A percentile compares a stretch with the other conserved stretches of the same genome.
phyloP scores from a whole-genome alignment of 2,888 invertebrate genomes.

The Adelphocoris suturalis region DNA sequence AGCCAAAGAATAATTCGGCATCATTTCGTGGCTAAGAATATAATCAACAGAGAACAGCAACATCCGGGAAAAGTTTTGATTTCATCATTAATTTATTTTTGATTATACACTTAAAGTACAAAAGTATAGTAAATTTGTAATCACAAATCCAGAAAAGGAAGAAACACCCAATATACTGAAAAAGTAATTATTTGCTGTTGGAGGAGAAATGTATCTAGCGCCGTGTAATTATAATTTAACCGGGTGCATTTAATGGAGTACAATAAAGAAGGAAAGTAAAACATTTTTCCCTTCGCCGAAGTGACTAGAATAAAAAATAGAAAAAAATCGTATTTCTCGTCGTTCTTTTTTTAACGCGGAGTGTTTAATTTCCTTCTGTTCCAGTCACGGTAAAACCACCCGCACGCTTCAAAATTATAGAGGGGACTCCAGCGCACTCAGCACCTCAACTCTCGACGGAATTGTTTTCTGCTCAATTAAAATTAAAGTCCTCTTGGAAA shows the following conservation, averaged over 20 bases:
- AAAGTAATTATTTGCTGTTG: too few species aligned
- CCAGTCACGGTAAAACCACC: not conserved
- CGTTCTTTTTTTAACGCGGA: not conserved
- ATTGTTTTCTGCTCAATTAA: constrained; percentile 13
- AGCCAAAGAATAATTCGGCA: too few species aligned
- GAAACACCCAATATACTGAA: too few species aligned
- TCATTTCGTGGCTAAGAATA: too few species aligned
- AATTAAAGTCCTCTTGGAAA: not conserved
- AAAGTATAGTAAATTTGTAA: too few species aligned
- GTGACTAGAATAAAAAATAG: not conserved
- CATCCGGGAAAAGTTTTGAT: too few species aligned
- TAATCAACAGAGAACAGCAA: too few species aligned
- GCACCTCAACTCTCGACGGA: not conserved
- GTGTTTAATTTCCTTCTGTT: not conserved
- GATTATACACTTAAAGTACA: too few species aligned
- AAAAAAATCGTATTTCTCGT: not conserved
- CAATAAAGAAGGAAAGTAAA: not conserved
- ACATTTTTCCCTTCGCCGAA: not conserved
- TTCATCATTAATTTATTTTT: too few species aligned
- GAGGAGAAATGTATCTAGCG: not conserved
- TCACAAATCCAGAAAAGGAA: too few species aligned
- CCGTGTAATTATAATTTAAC: not conserved
- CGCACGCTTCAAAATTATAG: constrained; percentile 1
- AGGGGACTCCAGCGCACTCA: not conserved
- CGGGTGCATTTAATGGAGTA: not conserved